A percentile compares a stretch with the other conserved stretches of the same genome.
Conservation (phyloP, 2,797 vertebrate species). For the Pterois miles region DNA sequence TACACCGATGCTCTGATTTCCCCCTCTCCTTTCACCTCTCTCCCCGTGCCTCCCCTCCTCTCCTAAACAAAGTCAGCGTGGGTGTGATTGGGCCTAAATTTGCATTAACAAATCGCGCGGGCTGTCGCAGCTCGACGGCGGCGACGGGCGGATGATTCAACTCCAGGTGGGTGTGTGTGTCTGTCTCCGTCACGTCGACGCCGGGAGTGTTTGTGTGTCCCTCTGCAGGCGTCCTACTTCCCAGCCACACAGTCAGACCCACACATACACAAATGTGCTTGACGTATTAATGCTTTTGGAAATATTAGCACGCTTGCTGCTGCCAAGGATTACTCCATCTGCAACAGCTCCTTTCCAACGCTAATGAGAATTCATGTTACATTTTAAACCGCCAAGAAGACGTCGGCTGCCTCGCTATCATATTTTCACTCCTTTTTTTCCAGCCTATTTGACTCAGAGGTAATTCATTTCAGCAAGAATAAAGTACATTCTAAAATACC, state of each 20-base stretch:
- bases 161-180: constrained; percentile 31
- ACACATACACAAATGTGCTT: constrained; percentile 45
- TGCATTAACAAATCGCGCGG: constrained; percentile 59
- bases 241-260: constrained; percentile 21
- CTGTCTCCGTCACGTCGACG: constrained; percentile 38
- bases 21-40: constrained; percentile 41
- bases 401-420: constrained; percentile 45
- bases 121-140: constrained; percentile 17
- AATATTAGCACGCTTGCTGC: constrained; percentile 64
- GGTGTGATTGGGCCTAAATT: constrained; percentile 60
- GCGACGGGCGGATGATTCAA: constrained; percentile 44
- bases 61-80: constrained; percentile 58
- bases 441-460: constrained; percentile 56
- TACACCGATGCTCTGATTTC: constrained; percentile 15
- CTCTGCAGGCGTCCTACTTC: constrained; percentile 60
- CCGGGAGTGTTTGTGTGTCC: constrained; percentile 49
- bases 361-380: constrained; percentile 74
- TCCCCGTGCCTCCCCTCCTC: constrained; percentile 34
- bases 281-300: constrained; percentile 66
- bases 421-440: constrained; percentile 37
- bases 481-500: constrained; percentile 55
- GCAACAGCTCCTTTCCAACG: constrained; percentile 48
- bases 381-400: constrained; percentile 58
- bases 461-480: constrained; percentile 52
- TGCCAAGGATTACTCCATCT: constrained; percentile 72